A percentile compares a stretch with the other conserved stretches of the same genome.
These are phyloP conservation scores for Eulemur macaco DNA, from an alignment of 2,113 vertebrate species.

Conservation along the genomic window DNA sequence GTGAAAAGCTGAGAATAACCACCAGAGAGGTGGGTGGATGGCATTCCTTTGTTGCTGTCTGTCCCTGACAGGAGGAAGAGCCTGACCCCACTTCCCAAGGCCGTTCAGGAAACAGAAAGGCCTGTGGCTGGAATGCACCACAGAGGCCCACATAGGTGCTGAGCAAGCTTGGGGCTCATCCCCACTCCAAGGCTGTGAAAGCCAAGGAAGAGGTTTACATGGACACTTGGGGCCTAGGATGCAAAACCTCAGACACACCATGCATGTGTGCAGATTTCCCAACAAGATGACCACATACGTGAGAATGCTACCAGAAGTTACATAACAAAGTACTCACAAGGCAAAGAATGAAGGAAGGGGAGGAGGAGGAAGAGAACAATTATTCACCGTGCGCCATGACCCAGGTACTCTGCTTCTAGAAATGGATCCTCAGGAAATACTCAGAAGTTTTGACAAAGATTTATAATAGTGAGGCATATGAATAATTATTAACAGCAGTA, in stretches of 20 bases:
- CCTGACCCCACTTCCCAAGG: neutral
- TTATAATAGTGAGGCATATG: neutral
- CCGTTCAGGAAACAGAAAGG: neutral
- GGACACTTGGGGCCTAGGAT: neutral
- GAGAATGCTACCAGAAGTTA: conserved; percentile 1
- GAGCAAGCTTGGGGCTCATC: neutral
- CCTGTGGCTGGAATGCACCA: neutral
- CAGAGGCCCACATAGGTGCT: neutral
- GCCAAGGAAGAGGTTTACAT: neutral
- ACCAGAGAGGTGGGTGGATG: neutral
- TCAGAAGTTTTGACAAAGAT: neutral
- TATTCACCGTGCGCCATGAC: neutral
- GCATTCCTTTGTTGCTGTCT: neutral
- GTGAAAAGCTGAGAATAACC: neutral
- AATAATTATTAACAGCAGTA: neutral
- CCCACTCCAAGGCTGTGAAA: neutral
- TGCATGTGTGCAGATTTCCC: neutral
- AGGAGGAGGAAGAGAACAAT: neutral
- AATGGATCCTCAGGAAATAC: conserved; percentile 16
- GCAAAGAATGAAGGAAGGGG: neutral
- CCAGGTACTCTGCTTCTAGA: neutral
- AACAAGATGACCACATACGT: neutral
- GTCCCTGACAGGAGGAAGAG: neutral
- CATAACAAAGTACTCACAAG: neutral
- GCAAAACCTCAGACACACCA: neutral